A percentile compares a stretch with the other conserved stretches of the same genome.
These are phyloP conservation scores for Bellardia bayeri DNA, from an alignment of 2,888 invertebrate species.

Conservation along the genomic window DNA sequence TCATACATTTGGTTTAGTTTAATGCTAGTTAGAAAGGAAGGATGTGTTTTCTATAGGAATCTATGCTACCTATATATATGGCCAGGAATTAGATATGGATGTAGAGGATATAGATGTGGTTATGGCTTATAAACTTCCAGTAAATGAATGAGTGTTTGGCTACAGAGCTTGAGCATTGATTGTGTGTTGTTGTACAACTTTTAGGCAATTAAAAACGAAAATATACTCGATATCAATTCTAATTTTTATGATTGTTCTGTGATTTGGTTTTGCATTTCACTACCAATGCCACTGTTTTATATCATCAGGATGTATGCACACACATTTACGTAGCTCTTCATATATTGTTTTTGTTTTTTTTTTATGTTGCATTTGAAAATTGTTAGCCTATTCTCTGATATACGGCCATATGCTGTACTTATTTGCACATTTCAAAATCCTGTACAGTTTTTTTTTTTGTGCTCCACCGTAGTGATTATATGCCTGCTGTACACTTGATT, in stretches of 20 bases:
- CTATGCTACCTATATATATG: conserved; percentile 35
- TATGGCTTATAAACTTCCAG: conserved; percentile 13
- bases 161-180: conserved; percentile 53
- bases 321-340: background rate
- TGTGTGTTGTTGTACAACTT: conserved; percentile 63
- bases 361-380: conserved; percentile 3
- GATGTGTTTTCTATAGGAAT: conserved; percentile 52
- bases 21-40: background rate
- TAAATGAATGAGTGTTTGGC: conserved; percentile 38
- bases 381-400: conserved; percentile 51
- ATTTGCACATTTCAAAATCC: conserved; percentile 47
- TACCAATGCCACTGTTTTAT: conserved; percentile 53
- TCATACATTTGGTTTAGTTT: conserved; percentile 55
- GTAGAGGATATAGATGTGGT: conserved; percentile 53
- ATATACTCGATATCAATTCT: conserved; percentile 76
- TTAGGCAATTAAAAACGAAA: conserved; percentile 77
- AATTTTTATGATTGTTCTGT: conserved; percentile 78
- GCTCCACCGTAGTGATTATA: conserved; percentile 66
- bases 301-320: conserved; percentile 21
- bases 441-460: conserved; percentile 6
- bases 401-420: conserved; percentile 56
- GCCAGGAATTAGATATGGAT: conserved; percentile 48
- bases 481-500: conserved; percentile 71
- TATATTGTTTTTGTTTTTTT: background rate
- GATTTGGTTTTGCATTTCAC: conserved; percentile 73